phyloP scores from a whole-genome alignment of 30 jellyfish, hydroid and myxozoan species.

The Turritopsis rubra region DNA sequence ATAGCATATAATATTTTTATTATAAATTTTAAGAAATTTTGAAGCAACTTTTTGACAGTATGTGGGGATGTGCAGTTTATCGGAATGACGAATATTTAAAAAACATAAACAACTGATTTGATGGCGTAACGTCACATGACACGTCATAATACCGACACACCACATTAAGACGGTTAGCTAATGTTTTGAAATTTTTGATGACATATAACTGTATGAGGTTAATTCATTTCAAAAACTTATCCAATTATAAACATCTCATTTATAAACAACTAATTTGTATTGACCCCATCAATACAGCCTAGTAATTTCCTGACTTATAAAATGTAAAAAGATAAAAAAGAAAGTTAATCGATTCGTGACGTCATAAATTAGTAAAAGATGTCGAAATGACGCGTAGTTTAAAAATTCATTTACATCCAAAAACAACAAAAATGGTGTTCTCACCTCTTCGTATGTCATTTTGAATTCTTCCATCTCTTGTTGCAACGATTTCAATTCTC shows the following conservation, averaged over 20 bases:
- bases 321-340: neutral
- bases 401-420: no score
- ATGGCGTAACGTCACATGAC: neutral
- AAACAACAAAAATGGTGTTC: neutral
- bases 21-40: no score
- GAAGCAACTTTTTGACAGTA: neutral
- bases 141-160: neutral
- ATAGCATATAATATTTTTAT: neutral
- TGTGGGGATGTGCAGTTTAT: no score
- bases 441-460: slow-evolving; percentile 35
- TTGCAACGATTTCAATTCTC: slow-evolving; percentile 29
- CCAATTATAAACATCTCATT: neutral
- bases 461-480: slow-evolving; percentile 38
- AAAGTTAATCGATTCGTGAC: neutral
- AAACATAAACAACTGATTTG: no score
- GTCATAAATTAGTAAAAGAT: no score
- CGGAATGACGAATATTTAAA: no score
- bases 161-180: neutral
- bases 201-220: neutral
- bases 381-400: neutral
- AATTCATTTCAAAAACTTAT: neutral
- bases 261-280: neutral
- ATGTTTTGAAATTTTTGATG: neutral
- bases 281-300: neutral
- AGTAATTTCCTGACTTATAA: neutral